A percentile compares a stretch with the other conserved stretches of the same genome.
Conservation (phyloP, 2,113 vertebrate genomes). For the Eubucco bourcierii region DNA sequence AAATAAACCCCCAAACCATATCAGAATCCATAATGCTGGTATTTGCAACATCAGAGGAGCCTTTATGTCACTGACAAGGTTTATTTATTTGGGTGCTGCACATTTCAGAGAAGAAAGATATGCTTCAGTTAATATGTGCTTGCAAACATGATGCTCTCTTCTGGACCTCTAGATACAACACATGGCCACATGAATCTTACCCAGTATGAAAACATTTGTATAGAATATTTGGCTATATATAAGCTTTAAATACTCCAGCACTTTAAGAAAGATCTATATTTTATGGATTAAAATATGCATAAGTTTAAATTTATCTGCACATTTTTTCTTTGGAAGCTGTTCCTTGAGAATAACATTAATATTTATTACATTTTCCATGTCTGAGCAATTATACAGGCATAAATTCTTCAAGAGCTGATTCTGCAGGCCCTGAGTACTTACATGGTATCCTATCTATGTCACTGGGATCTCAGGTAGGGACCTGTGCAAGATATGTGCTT, state of each 20-base stretch:
- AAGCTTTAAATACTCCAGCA: constrained; percentile 14
- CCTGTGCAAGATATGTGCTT: background rate
- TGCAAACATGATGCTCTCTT: constrained; percentile 3
- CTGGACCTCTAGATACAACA: background rate
- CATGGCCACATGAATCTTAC: background rate
- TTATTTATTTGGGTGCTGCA: constrained; percentile 45
- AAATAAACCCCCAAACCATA: background rate
- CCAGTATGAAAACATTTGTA: background rate
- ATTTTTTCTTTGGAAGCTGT: constrained; percentile 51
- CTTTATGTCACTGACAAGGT: constrained; percentile 33
- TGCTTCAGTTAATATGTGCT: constrained; percentile 26
- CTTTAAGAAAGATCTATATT: constrained; percentile 61
- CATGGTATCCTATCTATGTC: constrained; percentile 10
- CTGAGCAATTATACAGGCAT: constrained; percentile 51
- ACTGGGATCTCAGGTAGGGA: background rate
- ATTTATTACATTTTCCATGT: constrained; percentile 64
- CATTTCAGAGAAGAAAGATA: constrained; percentile 23
- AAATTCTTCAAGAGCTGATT: constrained; percentile 57
- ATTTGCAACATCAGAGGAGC: constrained; percentile 3
- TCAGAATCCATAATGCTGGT: background rate
- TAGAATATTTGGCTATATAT: background rate
- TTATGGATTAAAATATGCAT: constrained; percentile 59
- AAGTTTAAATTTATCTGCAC: constrained; percentile 55
- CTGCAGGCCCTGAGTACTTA: constrained; percentile 27
- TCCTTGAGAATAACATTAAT: constrained; percentile 65